phyloP scores from a whole-genome alignment of 2,797 vertebrate species.

The Tenualosa thibaudeaui region DNA sequence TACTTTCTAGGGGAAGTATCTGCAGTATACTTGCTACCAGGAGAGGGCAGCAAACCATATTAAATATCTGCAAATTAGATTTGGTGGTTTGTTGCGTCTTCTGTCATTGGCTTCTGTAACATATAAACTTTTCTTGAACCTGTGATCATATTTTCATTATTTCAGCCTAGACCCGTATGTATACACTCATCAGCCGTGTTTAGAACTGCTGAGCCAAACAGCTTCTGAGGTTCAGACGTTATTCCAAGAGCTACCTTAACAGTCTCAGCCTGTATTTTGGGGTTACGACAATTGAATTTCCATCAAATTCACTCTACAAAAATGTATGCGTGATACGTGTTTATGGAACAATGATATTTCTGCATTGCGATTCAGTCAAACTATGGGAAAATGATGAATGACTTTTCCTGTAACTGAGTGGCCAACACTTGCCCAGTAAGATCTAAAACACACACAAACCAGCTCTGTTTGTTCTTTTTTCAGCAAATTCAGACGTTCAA shows the following conservation, averaged over 20 bases:
- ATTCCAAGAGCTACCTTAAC: conserved; percentile 21
- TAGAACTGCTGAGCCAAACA: background rate
- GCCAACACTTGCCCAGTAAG: background rate
- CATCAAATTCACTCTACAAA: background rate
- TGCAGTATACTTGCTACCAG: background rate
- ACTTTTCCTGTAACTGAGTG: conserved; percentile 17
- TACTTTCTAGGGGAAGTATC: background rate
- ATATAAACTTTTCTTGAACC: background rate
- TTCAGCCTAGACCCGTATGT: background rate
- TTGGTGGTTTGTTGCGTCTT: background rate
- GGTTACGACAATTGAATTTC: conserved; percentile 16
- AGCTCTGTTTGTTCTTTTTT: conserved; percentile 4
- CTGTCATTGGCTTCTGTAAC: background rate
- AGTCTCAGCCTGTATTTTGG: background rate
- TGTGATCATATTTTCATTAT: conserved; percentile 17
- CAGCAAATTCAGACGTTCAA: background rate
- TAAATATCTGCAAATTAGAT: background rate
- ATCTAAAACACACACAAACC: background rate
- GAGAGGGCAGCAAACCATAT: background rate
- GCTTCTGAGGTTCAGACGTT: conserved; percentile 17
- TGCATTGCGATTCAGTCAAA: conserved; percentile 12
- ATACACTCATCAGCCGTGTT: background rate
- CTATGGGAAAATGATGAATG: conserved; percentile 13
- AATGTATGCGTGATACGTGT: conserved; percentile 12
- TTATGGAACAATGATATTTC: conserved; percentile 11